Evolutionary conservation across 2,888 invertebrate genomes (phyloP), one percentile per base, ranked within the genome.

Genomic region (Theodoxus fluviatilis): DNA sequence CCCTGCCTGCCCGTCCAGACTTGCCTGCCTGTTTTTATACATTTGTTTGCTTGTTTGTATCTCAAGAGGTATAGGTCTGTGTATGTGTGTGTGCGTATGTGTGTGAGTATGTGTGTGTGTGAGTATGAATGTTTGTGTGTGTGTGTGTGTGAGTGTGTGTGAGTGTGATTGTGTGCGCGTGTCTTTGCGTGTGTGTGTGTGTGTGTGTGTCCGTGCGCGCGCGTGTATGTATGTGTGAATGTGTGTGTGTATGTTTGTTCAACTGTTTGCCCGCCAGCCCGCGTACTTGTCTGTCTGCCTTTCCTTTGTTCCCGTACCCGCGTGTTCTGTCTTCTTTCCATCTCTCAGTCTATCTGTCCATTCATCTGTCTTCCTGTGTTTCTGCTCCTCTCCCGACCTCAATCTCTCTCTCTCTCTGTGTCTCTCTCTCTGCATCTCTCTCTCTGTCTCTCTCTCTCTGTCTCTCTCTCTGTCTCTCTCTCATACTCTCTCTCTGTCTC

Each of bases 391-490:
- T 31, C 22, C 31, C 31, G 12, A 31, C 15, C 25, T 66, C n/a
- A 7, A 12, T 25, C 31, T 18, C 3, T n/a, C 40, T 25, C 25
- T 25, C 40, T 12, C 15, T 55, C 38, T 55, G 55, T 67, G 52
- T 67, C 52, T 57, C 67, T 57, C 55, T 57, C 67, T 67, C 55
- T 57, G 55, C 57, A 37, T 67, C 67, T 67, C 38, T 67, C 31
- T 68, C 57, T 33, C 25, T 37, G 31, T 57, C 18, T 9, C 57
- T 68, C 37, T 67, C 40, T 55, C 15, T 67, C 57, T 67, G 25
- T 68, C 55, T 67, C 35, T 67, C 55, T 52, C 52, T 55, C 67
- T 35, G 22, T 67, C 67, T 67, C 22, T 55, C 55, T 67, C 22
- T 31, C 22, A 2, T 31, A 22, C 25, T 65, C 37, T 63, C 38